A percentile compares a stretch with the other conserved stretches of the same genome.
phyloP scores from a whole-genome alignment of 2,113 vertebrate species.

The Scopus umbretta region DNA sequence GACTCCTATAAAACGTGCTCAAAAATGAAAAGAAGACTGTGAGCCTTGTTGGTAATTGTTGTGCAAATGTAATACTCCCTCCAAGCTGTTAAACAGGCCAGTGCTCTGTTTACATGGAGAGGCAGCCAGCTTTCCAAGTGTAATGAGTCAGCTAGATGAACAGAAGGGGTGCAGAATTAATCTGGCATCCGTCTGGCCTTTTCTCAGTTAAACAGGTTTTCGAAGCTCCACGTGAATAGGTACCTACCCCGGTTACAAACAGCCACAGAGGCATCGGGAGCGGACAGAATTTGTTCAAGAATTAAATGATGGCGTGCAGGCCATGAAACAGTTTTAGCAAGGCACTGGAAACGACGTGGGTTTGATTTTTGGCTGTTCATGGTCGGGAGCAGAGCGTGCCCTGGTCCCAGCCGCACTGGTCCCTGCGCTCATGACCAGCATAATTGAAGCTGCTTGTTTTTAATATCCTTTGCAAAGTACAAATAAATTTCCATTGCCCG shows the following conservation, averaged over 20 bases:
- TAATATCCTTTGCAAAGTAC: neutral
- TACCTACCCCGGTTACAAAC: neutral
- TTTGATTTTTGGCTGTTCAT: rapidly evolving
- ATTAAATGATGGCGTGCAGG: neutral
- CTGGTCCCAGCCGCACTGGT: neutral
- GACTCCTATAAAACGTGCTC: conserved; percentile 15
- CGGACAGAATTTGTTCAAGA: neutral
- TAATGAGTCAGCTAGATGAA: conserved; percentile 63
- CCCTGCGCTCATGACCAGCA: rapidly evolving
- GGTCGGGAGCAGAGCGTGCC: neutral
- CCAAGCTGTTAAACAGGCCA: conserved; percentile 37
- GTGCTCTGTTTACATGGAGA: conserved; percentile 40
- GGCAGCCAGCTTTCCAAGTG: conserved; percentile 62
- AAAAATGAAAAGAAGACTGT: conserved; percentile 4
- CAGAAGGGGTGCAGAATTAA: conserved; percentile 50
- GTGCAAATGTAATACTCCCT: conserved; percentile 47
- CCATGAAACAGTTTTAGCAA: neutral
- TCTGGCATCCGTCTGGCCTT: conserved; percentile 61
- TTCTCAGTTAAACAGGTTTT: conserved; percentile 49
- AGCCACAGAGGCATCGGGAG: neutral
- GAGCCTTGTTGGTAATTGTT: conserved; percentile 33
- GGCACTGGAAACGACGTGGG: neutral
- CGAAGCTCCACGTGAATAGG: conserved; percentile 25
- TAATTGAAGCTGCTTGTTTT: neutral
- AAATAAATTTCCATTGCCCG: neutral